These are phyloP conservation scores for Furcula furcula DNA, from an alignment of 2,888 invertebrate genomes.

Conservation along the genomic window DNA sequence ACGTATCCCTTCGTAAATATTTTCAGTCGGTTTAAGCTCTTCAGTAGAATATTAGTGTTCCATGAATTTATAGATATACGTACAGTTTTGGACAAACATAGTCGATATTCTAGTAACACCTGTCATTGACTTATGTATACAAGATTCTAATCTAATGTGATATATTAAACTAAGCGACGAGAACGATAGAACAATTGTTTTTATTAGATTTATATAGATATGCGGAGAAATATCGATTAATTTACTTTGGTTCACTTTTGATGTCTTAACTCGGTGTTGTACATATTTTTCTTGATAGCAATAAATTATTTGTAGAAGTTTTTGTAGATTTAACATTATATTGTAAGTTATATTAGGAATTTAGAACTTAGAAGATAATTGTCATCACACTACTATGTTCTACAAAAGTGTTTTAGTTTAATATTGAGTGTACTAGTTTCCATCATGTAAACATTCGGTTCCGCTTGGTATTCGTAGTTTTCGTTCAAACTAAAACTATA, in stretches of 20 bases:
- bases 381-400: conserved; percentile 13
- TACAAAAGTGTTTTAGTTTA: conserved; percentile 10
- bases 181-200: conserved; percentile 50
- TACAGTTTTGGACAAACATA: not conserved
- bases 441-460: conserved; percentile 8
- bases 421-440: conserved; percentile 7
- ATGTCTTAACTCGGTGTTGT: conserved; percentile 47
- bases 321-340: conserved; percentile 42
- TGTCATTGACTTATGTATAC: conserved; percentile 51
- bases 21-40: too few relatives aligned
- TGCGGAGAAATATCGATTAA: conserved; percentile 27
- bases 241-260: conserved; percentile 59
- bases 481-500: conserved; percentile 30
- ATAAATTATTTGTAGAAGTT: conserved; percentile 57
- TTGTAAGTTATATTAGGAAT: conserved; percentile 27
- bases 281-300: conserved; percentile 56
- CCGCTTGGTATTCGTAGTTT: conserved; percentile 28
- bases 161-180: conserved; percentile 61
- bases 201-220: conserved; percentile 37
- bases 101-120: conserved; percentile 15
- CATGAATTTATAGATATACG: too few relatives aligned
- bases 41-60: too few relatives aligned
- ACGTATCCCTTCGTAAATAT: too few relatives aligned
- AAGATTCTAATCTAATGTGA: conserved; percentile 79
- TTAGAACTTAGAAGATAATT: conserved; percentile 18